Evolutionary conservation across 2,888 invertebrate genomes (phyloP).

Genomic region (Noctua janthina): DNA sequence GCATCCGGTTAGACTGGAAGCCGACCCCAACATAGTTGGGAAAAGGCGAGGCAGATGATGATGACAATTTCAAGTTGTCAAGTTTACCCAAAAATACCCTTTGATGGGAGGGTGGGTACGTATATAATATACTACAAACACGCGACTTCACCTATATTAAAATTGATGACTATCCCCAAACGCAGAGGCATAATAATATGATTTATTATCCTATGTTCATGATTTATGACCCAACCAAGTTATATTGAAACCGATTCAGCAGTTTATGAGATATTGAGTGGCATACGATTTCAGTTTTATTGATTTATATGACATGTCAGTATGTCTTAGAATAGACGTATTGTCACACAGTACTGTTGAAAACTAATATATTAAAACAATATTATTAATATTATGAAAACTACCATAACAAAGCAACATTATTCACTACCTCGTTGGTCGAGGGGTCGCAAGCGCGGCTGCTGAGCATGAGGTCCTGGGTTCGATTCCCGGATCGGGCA

Average conservation of each 20-base stretch:
- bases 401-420: not conserved
- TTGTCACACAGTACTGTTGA: not conserved
- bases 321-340: not conserved
- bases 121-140: constrained; percentile 15
- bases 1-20: too few relatives aligned
- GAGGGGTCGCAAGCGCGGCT: not conserved
- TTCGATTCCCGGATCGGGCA: not conserved
- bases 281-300: constrained; percentile 23
- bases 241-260: constrained; percentile 21
- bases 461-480: not conserved
- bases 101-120: too few relatives aligned
- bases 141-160: not conserved
- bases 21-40: too few relatives aligned
- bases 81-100: not conserved
- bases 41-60: too few relatives aligned
- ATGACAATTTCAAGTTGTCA: too few relatives aligned
- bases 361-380: not conserved
- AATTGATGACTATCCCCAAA: constrained; percentile 30
- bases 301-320: not conserved
- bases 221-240: constrained; percentile 35
- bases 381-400: too few relatives aligned
- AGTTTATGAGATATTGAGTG: constrained; percentile 33
- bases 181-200: not conserved
- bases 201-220: constrained; percentile 21
- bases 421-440: not conserved